Base-by-base conservation (phyloP, 1,140 invertebrate genomes). In the Heliconius hewitsoni region DNA sequence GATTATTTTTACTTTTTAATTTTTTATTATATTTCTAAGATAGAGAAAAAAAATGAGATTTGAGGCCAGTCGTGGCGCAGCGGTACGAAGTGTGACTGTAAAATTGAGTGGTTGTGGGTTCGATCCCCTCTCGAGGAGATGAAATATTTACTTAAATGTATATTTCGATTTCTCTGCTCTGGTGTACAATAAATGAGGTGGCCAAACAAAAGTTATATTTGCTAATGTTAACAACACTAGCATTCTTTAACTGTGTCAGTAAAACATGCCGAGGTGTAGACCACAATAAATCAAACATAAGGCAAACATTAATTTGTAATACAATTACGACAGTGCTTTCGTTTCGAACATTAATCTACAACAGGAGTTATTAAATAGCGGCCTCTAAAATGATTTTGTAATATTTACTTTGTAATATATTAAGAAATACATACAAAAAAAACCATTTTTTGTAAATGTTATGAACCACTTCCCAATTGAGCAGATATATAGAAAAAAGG, bases 301-400 rank as follows among this genome's bases (percentile, higher is more conserved):
- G 85, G 86, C 87, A 85, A 84, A 84, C 83, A 86, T 86, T 87
- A 86, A 93, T 91, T 90, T 90, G 89, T 93, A 90, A 87, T 84
- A 87, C 89, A 91, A 91, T 91, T 91, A 91, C 83, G 83, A 80
- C 80, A 81, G 80, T 85, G 85, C 83, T 83, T 85, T 88, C 77
- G 79, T 85, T 85, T 81, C 76, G 79, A 81, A 87, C 89, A 93
- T 93, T 89, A 90, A 93, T 93, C 89, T 93, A 88, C 83, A 87
- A 8, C 30, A 72, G 71, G 37, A 9, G 18, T 72, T 18, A 39
- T 71, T n/a, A 72, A 72, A 37, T n/a, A n/a, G 8, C 19, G 71
- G 71, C 71, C 71, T 37, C 71, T n/a, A 71, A 34, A 23, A 37
- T 37, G 34, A 8, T 37, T 37, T 37, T 37, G 34, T 37, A 37